Base-by-base conservation (phyloP, 2,113 vertebrate genomes). In the Leptobrachium leishanense region DNA sequence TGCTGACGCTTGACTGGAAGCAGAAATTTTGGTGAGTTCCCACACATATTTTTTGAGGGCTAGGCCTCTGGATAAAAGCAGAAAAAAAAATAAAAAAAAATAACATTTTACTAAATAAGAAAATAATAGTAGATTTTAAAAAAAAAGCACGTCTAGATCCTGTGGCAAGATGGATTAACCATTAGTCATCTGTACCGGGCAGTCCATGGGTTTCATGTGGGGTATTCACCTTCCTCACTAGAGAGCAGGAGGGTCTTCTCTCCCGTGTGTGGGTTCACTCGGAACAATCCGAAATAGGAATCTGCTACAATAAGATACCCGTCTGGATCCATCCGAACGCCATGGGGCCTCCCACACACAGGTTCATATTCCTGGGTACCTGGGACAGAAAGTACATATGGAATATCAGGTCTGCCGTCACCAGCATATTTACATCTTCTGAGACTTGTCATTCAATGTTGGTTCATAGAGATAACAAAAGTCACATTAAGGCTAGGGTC, bases 351-450 rank as follows among this genome's bases (percentile, higher is more conserved):
- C 7, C 92, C 90, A n/a, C 91, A 88, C 12, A 89, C 0, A 0
- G 86, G 90, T 78, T 92, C 91, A 20, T 83, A 87, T 71, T 92
- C 89, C n/a, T 84, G 89, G 79, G 85, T 88, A 81, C 91, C 92
- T 90, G 69, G 43, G 63, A 80, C 7, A 70, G 70, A 13, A n/a
- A n/a, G 83, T 39, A 66, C 54, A 6, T 50, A 59, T 59, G 55
- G 3, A 59, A 59, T 12, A 57, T 53, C 11, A 53, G 11, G 1
- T 7, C 50, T 53, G 11, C 50, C 11, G 1, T 53, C 11, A 54
- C 6, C 50, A 54, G 11, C 50, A 54, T 8, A 2, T 31, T 31
- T 31, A 31, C 20, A 31, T 31, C 20, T 31, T 31, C 20, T 31
- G 20, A 31, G 20, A 31, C 20, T 31, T 31, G 20, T 31, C 20